Conservation (phyloP, 2,113 vertebrate genomes). For the Charadrius vociferus region DNA sequence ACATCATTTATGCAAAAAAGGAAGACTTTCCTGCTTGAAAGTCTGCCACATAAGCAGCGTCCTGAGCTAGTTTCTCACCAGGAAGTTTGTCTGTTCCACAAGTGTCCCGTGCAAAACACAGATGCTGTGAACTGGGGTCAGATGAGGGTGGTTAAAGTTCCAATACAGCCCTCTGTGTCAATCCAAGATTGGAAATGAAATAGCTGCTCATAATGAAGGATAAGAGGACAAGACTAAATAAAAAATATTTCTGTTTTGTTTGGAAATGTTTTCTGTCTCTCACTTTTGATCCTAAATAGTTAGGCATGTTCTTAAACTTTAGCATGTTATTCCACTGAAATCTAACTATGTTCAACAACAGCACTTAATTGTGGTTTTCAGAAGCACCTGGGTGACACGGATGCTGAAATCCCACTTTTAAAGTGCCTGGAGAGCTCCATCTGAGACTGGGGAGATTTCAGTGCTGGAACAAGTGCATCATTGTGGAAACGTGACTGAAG, state of each 20-base stretch:
- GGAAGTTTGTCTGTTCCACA: not conserved
- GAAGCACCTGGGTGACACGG: not conserved
- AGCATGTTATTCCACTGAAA: not conserved
- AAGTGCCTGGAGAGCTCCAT: not conserved
- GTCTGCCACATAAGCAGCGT: not conserved
- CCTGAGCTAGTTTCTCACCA: not conserved
- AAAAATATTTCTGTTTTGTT: constrained; percentile 20
- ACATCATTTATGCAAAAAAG: not conserved
- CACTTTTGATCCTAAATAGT: not conserved
- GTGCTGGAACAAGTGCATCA: not conserved
- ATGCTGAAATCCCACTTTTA: not conserved
- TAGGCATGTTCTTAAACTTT: not conserved
- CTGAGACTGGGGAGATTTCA: not conserved
- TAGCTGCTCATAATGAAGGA: not conserved
- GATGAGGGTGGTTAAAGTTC: not conserved
- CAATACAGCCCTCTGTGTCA: not conserved
- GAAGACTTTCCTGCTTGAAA: not conserved
- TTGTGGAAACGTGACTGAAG: not conserved
- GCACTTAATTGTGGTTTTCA: not conserved
- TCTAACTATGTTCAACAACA: not conserved
- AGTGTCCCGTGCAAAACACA: not conserved
- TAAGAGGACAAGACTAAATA: constrained; percentile 18
- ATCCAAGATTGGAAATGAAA: not conserved
- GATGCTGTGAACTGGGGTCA: not conserved
- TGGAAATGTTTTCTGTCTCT: not conserved